A percentile compares a stretch with the other conserved stretches of the same genome.
These are phyloP conservation scores for Apolygus lucorum DNA, from an alignment of 1,140 invertebrate species.

Conservation along the genomic window DNA sequence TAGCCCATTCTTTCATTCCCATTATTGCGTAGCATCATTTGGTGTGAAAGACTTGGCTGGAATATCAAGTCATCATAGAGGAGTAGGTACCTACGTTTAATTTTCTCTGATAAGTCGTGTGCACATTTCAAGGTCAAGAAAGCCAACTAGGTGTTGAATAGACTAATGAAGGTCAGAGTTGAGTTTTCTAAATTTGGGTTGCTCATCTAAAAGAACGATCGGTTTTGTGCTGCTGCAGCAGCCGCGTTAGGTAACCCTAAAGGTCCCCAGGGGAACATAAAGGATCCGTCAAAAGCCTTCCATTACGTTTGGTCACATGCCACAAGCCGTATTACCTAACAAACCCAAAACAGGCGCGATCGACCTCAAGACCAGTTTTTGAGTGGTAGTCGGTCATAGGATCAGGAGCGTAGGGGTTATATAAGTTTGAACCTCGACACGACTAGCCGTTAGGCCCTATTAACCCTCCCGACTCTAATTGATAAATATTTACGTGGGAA, in stretches of 20 bases:
- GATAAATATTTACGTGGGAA: background rate
- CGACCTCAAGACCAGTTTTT: constrained; percentile 12
- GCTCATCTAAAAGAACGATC: too few species aligned
- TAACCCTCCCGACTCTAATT: background rate
- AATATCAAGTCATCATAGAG: too few species aligned
- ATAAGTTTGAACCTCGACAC: background rate
- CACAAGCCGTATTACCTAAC: constrained; percentile 1
- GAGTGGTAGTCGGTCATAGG: background rate
- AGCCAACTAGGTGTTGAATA: too few species aligned
- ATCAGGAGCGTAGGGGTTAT: constrained; percentile 4
- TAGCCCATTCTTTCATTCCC: too few species aligned
- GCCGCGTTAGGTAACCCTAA: background rate
- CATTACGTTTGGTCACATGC: background rate
- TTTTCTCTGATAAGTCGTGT: too few species aligned
- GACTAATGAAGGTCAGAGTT: too few species aligned
- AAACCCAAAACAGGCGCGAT: constrained; percentile 11
- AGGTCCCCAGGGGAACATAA: background rate
- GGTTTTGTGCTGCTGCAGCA: background rate
- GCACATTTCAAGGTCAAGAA: too few species aligned
- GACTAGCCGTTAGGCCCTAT: background rate
- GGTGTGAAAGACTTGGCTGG: too few species aligned
- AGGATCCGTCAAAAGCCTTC: background rate
- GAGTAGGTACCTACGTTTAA: too few species aligned
- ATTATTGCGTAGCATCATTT: too few species aligned
- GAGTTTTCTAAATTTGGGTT: too few species aligned